Conservation (phyloP, 2,797 vertebrate species). For the Scarus forsteni region DNA sequence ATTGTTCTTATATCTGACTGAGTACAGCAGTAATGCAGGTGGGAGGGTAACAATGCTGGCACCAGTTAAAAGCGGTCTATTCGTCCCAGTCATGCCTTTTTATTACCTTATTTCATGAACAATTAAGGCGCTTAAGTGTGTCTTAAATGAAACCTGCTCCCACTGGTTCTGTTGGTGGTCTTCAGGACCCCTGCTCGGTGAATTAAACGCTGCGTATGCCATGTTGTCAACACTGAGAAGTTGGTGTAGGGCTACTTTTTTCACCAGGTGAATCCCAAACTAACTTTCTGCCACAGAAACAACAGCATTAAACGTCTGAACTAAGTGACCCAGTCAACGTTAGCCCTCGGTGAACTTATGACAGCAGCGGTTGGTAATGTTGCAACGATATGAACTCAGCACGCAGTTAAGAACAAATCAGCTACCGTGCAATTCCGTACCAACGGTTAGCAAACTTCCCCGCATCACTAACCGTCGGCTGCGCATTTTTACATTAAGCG, state of each 20-base stretch:
- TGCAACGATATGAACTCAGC: conserved; percentile 23
- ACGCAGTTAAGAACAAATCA: conserved; percentile 9
- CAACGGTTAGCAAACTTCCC: conserved; percentile 50
- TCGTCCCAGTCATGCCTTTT: neutral
- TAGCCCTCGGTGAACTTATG: conserved; percentile 4
- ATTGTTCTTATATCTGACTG: neutral
- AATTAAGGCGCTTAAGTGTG: neutral
- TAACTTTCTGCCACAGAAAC: conserved; percentile 13
- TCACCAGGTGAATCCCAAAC: conserved; percentile 1
- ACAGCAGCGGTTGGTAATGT: conserved; percentile 40
- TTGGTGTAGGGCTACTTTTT: neutral
- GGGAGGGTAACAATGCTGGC: neutral
- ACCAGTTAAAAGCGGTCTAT: too few species aligned
- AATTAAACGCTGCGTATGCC: conserved; percentile 20
- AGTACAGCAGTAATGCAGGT: neutral
- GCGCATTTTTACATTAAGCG: neutral
- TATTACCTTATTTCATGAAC: neutral
- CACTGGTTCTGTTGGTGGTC: conserved; percentile 19
- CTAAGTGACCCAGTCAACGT: neutral
- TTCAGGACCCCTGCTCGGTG: conserved; percentile 9
- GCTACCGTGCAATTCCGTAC: conserved; percentile 14
- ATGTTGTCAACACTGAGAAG: conserved; percentile 42
- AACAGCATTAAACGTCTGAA: neutral
- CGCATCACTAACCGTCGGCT: conserved; percentile 17
- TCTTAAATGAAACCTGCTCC: neutral